Evolutionary conservation across 2,888 invertebrate species (phyloP).

Genomic region (Thymelicus sylvestris): DNA sequence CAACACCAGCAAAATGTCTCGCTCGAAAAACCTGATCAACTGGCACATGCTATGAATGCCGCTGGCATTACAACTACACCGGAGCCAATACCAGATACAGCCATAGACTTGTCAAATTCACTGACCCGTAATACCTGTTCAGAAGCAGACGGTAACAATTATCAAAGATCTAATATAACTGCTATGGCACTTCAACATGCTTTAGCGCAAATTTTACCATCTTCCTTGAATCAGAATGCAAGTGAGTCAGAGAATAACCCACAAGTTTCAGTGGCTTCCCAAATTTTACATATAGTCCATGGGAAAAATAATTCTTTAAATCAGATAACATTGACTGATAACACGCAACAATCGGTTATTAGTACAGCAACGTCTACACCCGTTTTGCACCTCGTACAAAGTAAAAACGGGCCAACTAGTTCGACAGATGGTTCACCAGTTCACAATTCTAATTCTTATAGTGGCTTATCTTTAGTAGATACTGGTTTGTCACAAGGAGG

Average conservation of each 20-base stretch:
- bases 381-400: constrained; percentile 79
- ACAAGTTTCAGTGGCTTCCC: constrained; percentile 57
- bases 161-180: constrained; percentile 61
- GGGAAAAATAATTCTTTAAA: constrained; percentile 72
- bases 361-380: constrained; percentile 69
- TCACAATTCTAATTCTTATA: constrained; percentile 63
- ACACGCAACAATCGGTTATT: constrained; percentile 70
- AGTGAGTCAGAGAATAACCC: constrained; percentile 60
- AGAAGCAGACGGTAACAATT: constrained; percentile 53
- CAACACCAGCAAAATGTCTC: constrained; percentile 51
- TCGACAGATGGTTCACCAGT: constrained; percentile 58
- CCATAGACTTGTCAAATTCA: constrained; percentile 37
- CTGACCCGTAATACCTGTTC: constrained; percentile 4
- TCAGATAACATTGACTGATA: constrained; percentile 73
- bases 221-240: constrained; percentile 67
- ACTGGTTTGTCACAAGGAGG: constrained; percentile 73
- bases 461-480: constrained; percentile 75
- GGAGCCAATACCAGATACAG: constrained; percentile 52
- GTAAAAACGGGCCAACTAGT: constrained; percentile 57
- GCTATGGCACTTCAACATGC: constrained; percentile 78
- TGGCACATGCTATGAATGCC: constrained; percentile 78
- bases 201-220: constrained; percentile 76
- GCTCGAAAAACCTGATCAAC: constrained; percentile 70
- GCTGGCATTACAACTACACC: constrained; percentile 70
- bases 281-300: constrained; percentile 79